Base-by-base conservation (phyloP, 2,888 invertebrate species). In the Capitulum mitella region DNA sequence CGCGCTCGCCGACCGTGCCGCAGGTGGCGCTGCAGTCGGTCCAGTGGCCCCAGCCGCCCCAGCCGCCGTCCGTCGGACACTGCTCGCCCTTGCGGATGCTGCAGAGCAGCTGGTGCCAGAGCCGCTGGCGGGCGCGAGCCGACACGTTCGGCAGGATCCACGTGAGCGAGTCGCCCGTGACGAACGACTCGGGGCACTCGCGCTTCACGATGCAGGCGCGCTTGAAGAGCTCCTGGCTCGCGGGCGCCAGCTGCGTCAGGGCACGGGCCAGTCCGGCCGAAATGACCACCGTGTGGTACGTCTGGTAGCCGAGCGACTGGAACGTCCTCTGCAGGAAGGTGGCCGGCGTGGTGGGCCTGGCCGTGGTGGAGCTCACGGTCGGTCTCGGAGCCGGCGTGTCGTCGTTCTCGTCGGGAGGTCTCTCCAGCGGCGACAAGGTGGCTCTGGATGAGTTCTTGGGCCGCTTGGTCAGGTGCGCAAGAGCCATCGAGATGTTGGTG, bases 41-140 rank as follows among this genome's bases (percentile, higher is more conserved):
- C 76, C 76, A 76, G 46, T 29, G 16, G 29, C 8, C 46, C 76
- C 76, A 76, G 46, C 16, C 3, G 29, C 46, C 46, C 76, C 76
- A 76, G 76, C 76, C 76, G 29, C 76, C 76, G 46, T 76, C 76
- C 43, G 16, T 29, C 29, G 76, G 76, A 29, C 76, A 76, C n/a
- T 29, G 19, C 0, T 6, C 40, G 43, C 29, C 46, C 29, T 14
- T 29, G 5, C n/a, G n/a, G 12, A 76, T 19, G 5, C 29, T 43
- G 46, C 76, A 76, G 12, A 46, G n/a, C 76, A 76, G 46, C 46
- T 32, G 76, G 46, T 76, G 43, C 76, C 76, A 76, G 76, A 76
- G 76, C 1, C 43, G 46, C 1, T 29, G n/a, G 43, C 76, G 76
- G 16, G 29, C 46, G 32, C 46, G 43, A 12, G 14, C 12, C 29